These are phyloP conservation scores for Colius striatus DNA, from an alignment of 2,113 vertebrate genomes.

Conservation along the genomic window DNA sequence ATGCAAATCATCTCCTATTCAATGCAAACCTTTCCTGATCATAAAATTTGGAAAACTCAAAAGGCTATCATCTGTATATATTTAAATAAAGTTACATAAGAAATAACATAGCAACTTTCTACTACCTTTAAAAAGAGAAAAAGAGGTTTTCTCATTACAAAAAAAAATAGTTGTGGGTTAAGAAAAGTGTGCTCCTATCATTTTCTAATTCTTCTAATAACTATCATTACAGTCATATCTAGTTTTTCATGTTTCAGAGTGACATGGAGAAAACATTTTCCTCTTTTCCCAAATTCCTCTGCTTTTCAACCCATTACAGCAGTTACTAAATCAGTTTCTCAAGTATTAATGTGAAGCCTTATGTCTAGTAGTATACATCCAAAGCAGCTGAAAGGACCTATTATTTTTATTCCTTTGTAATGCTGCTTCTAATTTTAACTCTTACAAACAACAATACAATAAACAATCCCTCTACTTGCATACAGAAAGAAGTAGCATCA, in stretches of 20 bases:
- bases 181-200: background rate
- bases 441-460: background rate
- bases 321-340: background rate
- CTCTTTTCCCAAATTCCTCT: background rate
- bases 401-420: background rate
- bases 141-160: background rate
- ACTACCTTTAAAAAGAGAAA: background rate
- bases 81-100: background rate
- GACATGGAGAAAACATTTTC: background rate
- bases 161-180: background rate
- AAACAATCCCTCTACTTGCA: background rate
- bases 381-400: background rate
- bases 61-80: background rate
- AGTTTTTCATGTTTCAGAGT: background rate
- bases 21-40: background rate
- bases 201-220: background rate
- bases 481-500: background rate
- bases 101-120: background rate
- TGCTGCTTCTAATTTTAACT: background rate
- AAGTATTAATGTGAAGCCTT: background rate
- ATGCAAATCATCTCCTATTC: background rate
- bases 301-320: background rate
- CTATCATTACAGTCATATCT: background rate
- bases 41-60: background rate
- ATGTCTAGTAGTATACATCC: background rate